Percentiles rank a stretch among this genome's conserved stretches.
Conservation (phyloP, 2,113 vertebrate species). For the Regulus satrapa region DNA sequence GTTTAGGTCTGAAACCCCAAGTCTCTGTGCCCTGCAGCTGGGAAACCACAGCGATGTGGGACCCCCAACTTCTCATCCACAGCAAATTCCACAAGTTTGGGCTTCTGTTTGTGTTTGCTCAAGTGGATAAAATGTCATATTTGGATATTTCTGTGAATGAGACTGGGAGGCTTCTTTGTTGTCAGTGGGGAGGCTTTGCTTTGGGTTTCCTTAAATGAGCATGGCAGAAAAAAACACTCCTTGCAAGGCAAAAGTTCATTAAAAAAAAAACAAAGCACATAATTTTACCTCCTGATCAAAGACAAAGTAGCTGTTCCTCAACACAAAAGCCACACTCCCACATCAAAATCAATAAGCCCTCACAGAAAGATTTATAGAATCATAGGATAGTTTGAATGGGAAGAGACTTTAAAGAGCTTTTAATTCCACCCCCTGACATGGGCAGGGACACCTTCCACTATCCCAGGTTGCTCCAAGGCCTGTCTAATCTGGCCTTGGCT, state of each 20-base stretch:
- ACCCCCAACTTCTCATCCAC: background rate
- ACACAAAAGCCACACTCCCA: background rate
- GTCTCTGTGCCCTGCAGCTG: background rate
- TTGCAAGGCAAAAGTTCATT: background rate
- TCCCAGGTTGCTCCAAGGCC: background rate
- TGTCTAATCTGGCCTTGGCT: fast-evolving
- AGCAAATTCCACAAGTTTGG: background rate
- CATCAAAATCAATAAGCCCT: background rate
- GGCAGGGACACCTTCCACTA: background rate
- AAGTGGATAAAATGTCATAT: background rate
- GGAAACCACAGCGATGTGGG: background rate
- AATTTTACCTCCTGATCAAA: background rate
- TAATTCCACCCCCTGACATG: background rate
- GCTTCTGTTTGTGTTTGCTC: background rate
- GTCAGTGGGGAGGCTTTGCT: background rate
- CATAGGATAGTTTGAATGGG: background rate
- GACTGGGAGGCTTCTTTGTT: background rate
- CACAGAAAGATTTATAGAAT: background rate
- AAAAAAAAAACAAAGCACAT: background rate
- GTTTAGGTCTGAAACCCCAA: background rate
- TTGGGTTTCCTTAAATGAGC: background rate
- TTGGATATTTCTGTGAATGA: background rate
- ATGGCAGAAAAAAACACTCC: background rate
- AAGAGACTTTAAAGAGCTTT: background rate
- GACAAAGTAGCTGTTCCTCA: background rate